These are phyloP conservation scores for Eulithis prunata DNA, from an alignment of 2,888 invertebrate species.

Conservation along the genomic window DNA sequence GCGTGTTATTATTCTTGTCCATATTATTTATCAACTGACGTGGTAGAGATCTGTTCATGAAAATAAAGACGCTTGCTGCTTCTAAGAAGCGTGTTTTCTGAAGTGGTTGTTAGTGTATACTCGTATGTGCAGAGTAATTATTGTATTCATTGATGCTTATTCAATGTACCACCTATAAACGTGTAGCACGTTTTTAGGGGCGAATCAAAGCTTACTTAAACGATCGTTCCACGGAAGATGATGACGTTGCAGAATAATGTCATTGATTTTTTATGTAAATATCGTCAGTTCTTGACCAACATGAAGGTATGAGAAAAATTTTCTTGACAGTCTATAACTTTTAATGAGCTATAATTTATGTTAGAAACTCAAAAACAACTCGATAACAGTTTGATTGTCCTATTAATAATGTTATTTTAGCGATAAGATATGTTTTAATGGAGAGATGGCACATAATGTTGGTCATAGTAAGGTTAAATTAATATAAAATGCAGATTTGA, in stretches of 20 bases:
- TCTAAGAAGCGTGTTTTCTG: slow-evolving; percentile 18
- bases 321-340: not conserved
- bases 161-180: slow-evolving; percentile 6
- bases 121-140: slow-evolving; percentile 11
- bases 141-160: slow-evolving; percentile 1
- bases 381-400: not conserved
- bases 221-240: slow-evolving; percentile 7
- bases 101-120: slow-evolving; percentile 17
- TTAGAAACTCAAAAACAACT: not conserved
- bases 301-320: not conserved
- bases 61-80: slow-evolving; percentile 9
- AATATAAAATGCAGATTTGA: slow-evolving; percentile 11
- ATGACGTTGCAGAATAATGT: not conserved
- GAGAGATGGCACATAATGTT: not conserved
- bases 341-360: no score
- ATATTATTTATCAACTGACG: not conserved
- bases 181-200: no score
- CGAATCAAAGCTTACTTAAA: slow-evolving; percentile 6
- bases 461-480: not conserved
- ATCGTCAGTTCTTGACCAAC: not conserved
- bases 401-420: not conserved
- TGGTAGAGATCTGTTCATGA: not conserved
- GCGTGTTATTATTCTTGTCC: slow-evolving; percentile 9
- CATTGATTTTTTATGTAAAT: not conserved
- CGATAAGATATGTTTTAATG: not conserved